Evolutionary conservation across 2,113 vertebrate genomes (phyloP).

Genomic region (Brachirus orientalis): DNA sequence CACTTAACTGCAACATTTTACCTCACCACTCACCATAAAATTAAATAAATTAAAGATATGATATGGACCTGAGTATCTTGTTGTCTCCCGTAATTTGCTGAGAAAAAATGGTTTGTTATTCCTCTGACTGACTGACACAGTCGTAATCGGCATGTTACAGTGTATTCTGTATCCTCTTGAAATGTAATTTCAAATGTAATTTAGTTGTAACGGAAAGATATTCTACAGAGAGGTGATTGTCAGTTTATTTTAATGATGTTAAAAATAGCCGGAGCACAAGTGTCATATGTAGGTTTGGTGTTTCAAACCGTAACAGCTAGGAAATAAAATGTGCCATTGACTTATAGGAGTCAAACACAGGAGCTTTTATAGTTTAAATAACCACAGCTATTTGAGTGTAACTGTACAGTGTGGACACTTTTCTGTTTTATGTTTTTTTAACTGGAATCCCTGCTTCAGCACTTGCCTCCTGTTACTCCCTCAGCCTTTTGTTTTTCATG

Average conservation of each 20-base stretch:
- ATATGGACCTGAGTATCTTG: too few species aligned
- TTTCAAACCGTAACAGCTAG: too few species aligned
- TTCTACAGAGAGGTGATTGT: not conserved
- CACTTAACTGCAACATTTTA: too few species aligned
- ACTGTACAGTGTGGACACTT: not conserved
- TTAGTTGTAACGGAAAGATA: slow-evolving; percentile 17
- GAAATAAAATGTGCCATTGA: too few species aligned
- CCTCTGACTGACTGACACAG: not conserved
- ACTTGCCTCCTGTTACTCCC: too few species aligned
- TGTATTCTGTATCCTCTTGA: not conserved
- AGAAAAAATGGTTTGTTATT: not conserved
- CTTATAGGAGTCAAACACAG: too few species aligned
- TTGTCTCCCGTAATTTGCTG: too few species aligned
- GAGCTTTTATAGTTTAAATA: not conserved
- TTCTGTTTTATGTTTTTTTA: slow-evolving; percentile 10
- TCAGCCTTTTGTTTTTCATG: slow-evolving; percentile 39
- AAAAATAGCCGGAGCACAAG: not conserved
- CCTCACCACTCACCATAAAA: too few species aligned
- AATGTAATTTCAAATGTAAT: slow-evolving; percentile 17
- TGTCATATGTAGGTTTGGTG: not conserved
- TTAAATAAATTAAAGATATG: too few species aligned
- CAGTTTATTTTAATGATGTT: not conserved
- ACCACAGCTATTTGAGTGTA: not conserved
- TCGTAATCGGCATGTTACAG: not conserved
- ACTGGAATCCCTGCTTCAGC: too few species aligned